Evolutionary conservation across 2,797 vertebrate genomes (phyloP).

Genomic region (Pseudomugil tenellus): DNA sequence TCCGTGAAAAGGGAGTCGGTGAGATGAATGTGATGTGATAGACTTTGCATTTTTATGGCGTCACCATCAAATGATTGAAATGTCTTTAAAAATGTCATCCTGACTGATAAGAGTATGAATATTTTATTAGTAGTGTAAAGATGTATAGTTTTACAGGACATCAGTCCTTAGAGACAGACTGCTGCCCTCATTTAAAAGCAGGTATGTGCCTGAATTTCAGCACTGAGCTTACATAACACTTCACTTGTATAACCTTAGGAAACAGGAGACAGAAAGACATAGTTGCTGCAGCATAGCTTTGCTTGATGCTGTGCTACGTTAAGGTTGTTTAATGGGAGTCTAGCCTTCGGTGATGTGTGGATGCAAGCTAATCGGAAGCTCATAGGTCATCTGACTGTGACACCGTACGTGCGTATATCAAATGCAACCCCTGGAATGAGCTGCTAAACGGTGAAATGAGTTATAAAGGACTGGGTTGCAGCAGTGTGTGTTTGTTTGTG

Average conservation of each 20-base stretch:
- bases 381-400: slow-evolving; percentile 26
- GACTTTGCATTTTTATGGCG: slow-evolving; percentile 8
- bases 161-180: slow-evolving; percentile 13
- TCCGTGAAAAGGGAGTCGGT: slow-evolving; percentile 4
- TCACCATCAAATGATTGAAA: neutral
- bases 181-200: slow-evolving; percentile 19
- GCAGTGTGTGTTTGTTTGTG: slow-evolving; percentile 47
- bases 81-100: slow-evolving; percentile 3
- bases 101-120: slow-evolving; percentile 6
- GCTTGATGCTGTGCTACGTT: slow-evolving; percentile 56
- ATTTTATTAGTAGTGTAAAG: neutral
- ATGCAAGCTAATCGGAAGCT: slow-evolving; percentile 25
- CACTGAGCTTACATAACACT: slow-evolving; percentile 29
- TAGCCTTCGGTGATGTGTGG: slow-evolving; percentile 34
- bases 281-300: slow-evolving; percentile 5
- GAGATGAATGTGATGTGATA: neutral
- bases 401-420: slow-evolving; percentile 40
- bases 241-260: slow-evolving; percentile 36
- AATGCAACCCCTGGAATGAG: slow-evolving; percentile 32
- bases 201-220: slow-evolving; percentile 29
- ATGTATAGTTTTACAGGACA: neutral
- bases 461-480: slow-evolving; percentile 26
- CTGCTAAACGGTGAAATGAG: slow-evolving; percentile 53
- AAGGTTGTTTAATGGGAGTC: slow-evolving; percentile 59
- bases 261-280: slow-evolving; percentile 24